These are phyloP conservation scores for Micropoecilia bifurca DNA, from an alignment of 2,797 vertebrate genomes.

Conservation along the genomic window DNA sequence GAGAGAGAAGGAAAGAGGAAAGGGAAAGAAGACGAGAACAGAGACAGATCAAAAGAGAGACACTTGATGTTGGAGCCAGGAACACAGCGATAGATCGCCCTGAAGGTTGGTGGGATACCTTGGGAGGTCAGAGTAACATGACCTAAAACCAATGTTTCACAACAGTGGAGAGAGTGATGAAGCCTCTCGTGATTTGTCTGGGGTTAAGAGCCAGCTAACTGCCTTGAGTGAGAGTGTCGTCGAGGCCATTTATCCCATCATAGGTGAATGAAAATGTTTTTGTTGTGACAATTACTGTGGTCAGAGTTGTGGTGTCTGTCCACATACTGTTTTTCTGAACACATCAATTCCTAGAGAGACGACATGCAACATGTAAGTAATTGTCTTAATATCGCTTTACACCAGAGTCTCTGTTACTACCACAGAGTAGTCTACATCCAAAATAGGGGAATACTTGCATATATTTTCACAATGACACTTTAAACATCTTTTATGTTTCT, in stretches of 20 bases:
- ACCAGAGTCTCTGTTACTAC: constrained; percentile 14
- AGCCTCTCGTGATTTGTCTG: constrained; percentile 45
- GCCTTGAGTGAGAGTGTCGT: constrained; percentile 45
- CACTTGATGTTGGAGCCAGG: constrained; percentile 52
- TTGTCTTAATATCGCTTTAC: constrained; percentile 17
- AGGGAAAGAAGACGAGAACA: constrained; percentile 23
- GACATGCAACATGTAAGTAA: constrained; percentile 18
- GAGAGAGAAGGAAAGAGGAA: not conserved
- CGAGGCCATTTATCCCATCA: constrained; percentile 47
- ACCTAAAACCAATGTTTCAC: constrained; percentile 65
- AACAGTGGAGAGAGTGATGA: constrained; percentile 24
- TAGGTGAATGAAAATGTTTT: constrained; percentile 49
- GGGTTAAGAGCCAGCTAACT: constrained; percentile 64
- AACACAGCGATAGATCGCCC: constrained; percentile 40
- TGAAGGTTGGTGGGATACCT: constrained; percentile 50
- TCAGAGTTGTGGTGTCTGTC: constrained; percentile 19
- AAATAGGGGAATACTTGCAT: constrained; percentile 28
- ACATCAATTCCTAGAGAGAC: constrained; percentile 12
- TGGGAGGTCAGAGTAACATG: constrained; percentile 60
- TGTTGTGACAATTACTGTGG: constrained; percentile 23
- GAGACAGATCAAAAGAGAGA: constrained; percentile 56
- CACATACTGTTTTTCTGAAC: constrained; percentile 8
- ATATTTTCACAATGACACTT: constrained; percentile 24
- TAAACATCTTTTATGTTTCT: not conserved
- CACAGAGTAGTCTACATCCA: not conserved